phyloP scores from a whole-genome alignment of 2,888 invertebrate species.

The Hirtodrosophila cameraria region DNA sequence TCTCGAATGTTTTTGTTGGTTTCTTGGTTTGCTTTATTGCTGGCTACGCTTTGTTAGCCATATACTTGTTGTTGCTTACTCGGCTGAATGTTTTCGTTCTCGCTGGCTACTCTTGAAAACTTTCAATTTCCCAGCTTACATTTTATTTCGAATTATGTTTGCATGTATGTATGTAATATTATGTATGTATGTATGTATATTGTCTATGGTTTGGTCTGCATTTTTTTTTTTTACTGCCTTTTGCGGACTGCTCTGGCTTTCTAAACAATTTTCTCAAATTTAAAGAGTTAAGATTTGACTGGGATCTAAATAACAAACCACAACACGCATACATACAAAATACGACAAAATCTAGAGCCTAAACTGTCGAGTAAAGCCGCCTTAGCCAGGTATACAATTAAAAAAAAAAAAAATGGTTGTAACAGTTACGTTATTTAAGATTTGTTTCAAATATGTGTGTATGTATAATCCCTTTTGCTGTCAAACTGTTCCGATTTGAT shows the following conservation, averaged over 20 bases:
- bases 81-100: slow-evolving; percentile 11
- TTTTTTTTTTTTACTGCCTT: slow-evolving; percentile 6
- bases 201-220: slow-evolving; percentile 29
- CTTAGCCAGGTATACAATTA: slow-evolving; percentile 19
- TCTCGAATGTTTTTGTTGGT: slow-evolving; percentile 60
- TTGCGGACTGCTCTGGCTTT: slow-evolving; percentile 11
- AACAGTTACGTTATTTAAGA: slow-evolving; percentile 16
- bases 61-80: slow-evolving; percentile 20
- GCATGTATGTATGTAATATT: slow-evolving; percentile 14
- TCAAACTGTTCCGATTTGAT: slow-evolving; percentile 31
- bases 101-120: slow-evolving; percentile 21
- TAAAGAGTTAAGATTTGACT: not conserved
- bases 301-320: slow-evolving; percentile 20
- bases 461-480: slow-evolving; percentile 4
- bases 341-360: not conserved
- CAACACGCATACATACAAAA: slow-evolving; percentile 1
- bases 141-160: slow-evolving; percentile 23
- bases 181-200: no score
- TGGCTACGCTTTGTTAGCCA: slow-evolving; percentile 31
- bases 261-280: slow-evolving; percentile 1
- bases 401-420: slow-evolving; percentile 9
- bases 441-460: slow-evolving; percentile 10
- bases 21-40: slow-evolving; percentile 23
- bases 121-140: slow-evolving; percentile 33
- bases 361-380: not conserved